phyloP scores from a whole-genome alignment of 2,888 invertebrate genomes.

The Lymantria dispar region DNA sequence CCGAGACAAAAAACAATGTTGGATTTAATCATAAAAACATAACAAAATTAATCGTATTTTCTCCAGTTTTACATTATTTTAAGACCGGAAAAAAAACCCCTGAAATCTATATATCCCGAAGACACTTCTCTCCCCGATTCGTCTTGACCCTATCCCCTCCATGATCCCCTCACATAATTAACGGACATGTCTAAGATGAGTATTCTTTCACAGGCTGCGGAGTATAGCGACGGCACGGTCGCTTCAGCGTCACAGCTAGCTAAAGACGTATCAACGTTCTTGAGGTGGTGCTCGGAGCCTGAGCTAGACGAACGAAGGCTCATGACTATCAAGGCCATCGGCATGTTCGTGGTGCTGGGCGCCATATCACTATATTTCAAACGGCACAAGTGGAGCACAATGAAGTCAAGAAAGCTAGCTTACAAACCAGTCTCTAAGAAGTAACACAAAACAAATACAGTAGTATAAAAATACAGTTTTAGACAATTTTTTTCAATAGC shows the following conservation, averaged over 20 bases:
- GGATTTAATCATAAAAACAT: no score
- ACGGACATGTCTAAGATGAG: no score
- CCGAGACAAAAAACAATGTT: no score
- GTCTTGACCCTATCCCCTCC: no score
- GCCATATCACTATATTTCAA: constrained; percentile 89
- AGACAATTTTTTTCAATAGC: constrained; percentile 77
- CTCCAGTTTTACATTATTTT: no score
- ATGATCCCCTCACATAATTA: no score
- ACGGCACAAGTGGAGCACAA: constrained; percentile 91
- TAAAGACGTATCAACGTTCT: constrained; percentile 97
- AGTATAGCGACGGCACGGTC: constrained; percentile 95
- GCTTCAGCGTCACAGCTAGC: constrained; percentile 97
- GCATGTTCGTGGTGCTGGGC: constrained; percentile 85
- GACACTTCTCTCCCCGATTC: no score
- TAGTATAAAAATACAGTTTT: constrained; percentile 82
- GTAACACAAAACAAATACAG: constrained; percentile 78
- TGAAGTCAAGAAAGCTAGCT: constrained; percentile 93
- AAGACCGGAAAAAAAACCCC: no score
- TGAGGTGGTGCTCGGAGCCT: constrained; percentile 96
- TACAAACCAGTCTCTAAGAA: constrained; percentile 70
- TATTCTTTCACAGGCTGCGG: constrained; percentile 81
- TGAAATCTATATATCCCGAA: no score
- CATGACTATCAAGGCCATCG: constrained; percentile 89
- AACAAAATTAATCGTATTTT: no score
- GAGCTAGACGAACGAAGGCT: constrained; percentile 94